These are phyloP conservation scores for Xylota sylvarum DNA, from an alignment of 2,888 invertebrate genomes.

Conservation along the genomic window DNA sequence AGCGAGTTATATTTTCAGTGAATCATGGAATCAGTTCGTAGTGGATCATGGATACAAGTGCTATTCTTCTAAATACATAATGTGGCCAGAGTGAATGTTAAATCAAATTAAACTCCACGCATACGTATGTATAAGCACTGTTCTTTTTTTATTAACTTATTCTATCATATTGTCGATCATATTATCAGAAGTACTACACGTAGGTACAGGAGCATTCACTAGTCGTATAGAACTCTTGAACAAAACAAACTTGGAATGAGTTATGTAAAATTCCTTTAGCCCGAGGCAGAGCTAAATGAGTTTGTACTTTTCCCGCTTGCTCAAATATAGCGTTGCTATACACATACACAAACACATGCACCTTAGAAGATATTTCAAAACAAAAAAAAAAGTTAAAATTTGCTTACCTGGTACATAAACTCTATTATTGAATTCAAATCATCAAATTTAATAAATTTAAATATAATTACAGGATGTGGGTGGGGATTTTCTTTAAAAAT, in stretches of 20 bases:
- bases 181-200: no score
- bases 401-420: slow-evolving; percentile 89
- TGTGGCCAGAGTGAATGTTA: no score
- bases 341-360: slow-evolving; percentile 1
- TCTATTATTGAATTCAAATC: slow-evolving; percentile 92
- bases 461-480: slow-evolving; percentile 92
- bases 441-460: slow-evolving; percentile 91
- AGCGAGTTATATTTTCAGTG: no score
- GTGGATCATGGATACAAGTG: no score
- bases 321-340: background rate
- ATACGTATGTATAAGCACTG: no score
- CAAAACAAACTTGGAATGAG: background rate
- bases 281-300: background rate
- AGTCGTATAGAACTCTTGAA: no score
- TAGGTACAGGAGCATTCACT: no score
- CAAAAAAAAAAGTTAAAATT: background rate
- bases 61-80: no score
- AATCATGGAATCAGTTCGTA: no score
- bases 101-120: no score
- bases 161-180: no score
- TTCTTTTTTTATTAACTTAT: no score
- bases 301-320: slow-evolving; percentile 5
- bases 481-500: slow-evolving; percentile 91
- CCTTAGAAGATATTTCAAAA: background rate
- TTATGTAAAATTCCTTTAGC: background rate